Base-by-base conservation (phyloP, 2,888 invertebrate genomes). In the Zygaena filipendulae region DNA sequence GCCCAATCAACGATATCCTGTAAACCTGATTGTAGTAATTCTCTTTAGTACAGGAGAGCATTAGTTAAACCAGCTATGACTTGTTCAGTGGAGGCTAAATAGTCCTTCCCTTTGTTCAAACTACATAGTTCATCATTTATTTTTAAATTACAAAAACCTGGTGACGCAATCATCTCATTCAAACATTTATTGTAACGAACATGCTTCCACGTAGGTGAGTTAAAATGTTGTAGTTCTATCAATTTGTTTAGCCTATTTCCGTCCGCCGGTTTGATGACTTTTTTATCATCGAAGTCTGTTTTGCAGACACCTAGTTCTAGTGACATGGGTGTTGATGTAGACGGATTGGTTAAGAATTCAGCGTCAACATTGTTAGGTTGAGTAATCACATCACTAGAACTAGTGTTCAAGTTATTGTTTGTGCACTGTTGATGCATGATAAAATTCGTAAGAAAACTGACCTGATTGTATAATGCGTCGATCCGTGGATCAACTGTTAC, bases 121-220 rank as follows among this genome's bases (percentile, higher is more conserved):
- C 38, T 35, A 13, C 36, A 39, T 0, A 41, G 11, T 6, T 43
- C 37, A 1, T 42, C 39, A 40, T 43, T 43, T 0, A 33, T 9
- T 23, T 38, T 38, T 7, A 40, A 20, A 8, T 23, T 32, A 3
- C 24, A 10, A 31, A 42, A 40, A 3, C 40, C 40, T 2, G 42
- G 40, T 1, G 16, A 22, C 0, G 40, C 38, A 3, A 36, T n/a
- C 10, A 26, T 24, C 6, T 30, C 11, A 8, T 36, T 35, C 5
- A 43, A 13, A 0, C 32, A 22, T 22, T 30, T 32, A 11, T 38
- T 39, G 7, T 42, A 44, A 0, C 32, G 6, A 23, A 40, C 30
- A 1, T 31, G 31, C 5, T 33, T 33, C 35, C 39, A 42, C 0
- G 30, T 25, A n/a, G 9, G 25, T 2, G 25, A 13, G 5, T 25